phyloP scores from a whole-genome alignment of 2,113 vertebrate genomes.

The Diadophis punctatus region DNA sequence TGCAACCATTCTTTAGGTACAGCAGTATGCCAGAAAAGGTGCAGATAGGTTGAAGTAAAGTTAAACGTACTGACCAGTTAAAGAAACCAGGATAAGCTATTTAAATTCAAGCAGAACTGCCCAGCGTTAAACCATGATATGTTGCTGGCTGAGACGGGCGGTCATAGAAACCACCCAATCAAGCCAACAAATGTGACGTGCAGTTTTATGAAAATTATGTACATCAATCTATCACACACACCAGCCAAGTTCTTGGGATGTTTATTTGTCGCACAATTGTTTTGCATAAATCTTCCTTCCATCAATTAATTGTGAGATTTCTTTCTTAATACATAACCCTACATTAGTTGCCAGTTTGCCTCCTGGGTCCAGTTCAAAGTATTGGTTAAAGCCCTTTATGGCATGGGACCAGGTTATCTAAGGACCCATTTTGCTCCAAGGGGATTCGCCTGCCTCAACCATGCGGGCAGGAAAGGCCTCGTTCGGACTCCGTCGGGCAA shows the following conservation, averaged over 20 bases:
- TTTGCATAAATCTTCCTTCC: background rate
- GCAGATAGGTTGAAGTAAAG: background rate
- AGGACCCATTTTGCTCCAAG: no score
- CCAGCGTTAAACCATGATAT: background rate
- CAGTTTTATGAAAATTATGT: background rate
- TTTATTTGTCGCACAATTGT: background rate
- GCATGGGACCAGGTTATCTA: no score
- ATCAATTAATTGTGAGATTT: no score
- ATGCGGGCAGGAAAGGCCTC: no score
- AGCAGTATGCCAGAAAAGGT: background rate
- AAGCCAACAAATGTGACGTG: background rate
- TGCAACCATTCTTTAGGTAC: background rate
- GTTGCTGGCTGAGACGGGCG: background rate
- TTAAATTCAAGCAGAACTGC: background rate
- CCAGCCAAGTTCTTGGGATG: background rate
- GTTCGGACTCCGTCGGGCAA: no score
- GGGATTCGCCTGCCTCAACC: no score
- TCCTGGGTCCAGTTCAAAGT: no score
- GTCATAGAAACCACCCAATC: background rate
- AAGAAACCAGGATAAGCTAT: background rate
- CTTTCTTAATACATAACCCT: background rate
- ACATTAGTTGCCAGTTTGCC: no score
- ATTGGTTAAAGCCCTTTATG: no score
- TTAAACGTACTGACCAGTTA: background rate
- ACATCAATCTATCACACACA: background rate